Evolutionary conservation across 2,113 vertebrate genomes (phyloP), one percentile per base, ranked within the genome.

Genomic region (Argyrosomus japonicus): DNA sequence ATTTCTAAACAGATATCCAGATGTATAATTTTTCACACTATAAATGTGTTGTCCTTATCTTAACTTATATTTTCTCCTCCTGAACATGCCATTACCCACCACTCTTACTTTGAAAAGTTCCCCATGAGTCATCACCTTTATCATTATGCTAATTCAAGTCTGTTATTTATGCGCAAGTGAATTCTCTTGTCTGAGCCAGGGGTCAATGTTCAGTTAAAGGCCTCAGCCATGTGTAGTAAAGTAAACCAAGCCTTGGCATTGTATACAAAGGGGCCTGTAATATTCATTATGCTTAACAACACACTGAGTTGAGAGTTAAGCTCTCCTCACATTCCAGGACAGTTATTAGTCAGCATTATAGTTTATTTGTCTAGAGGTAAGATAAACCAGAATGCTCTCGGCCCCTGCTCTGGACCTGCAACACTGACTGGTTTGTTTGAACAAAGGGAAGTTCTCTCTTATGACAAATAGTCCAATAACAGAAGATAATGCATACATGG

Each of bases 281-380:
- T 88, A 94, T 93, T 94, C 94, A 92, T 95, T 96, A 94, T 94
- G 84, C 91, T 93, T 94, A 96, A 95, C 95, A 93, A 92, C 78
- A 91, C 83, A 89, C 48, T 18, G 54, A 83, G 84, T 71, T 27
- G 89, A 91, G 89, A 14, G 47, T 92, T 86, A 92, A 95, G 94
- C 93, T 96, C 83, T 93, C 89, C 91, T 96, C 91, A 85, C 96
- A 97, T 97, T 97, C 97, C 96, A 93, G 89, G 78, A 71, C 78
- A 94, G 95, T 97, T 97, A 97, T 97, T 97, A 97, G 96, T 97
- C 96, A 97, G 96, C 94, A 95, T 95, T 96, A 95, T 92, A 92
- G 96, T 97, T 98, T 97, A 97, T 97, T 97, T 97, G 94, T 95
- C 93, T 93, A 87, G 93, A 95, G 95, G 95, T 96, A 95, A 97